A percentile compares a stretch with the other conserved stretches of the same genome.
phyloP scores from a whole-genome alignment of 2,113 vertebrate genomes.

The Australoheros scitulus region DNA sequence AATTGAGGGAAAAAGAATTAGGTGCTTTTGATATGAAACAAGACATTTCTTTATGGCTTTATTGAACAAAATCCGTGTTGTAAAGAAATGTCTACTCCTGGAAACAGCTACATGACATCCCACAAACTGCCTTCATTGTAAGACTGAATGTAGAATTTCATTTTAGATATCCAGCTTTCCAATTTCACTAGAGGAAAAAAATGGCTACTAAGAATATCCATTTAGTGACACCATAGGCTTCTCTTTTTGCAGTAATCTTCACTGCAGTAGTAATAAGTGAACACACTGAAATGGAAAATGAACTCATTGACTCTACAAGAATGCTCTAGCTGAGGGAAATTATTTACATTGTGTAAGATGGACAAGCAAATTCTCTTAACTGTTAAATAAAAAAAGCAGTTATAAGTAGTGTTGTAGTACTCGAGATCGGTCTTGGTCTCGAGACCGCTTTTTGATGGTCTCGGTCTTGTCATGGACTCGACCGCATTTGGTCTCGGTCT shows the following conservation, averaged over 20 bases:
- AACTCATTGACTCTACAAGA: not conserved
- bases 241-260: not conserved
- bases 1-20: not conserved
- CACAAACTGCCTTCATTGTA: not conserved
- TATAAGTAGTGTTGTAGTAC: no score
- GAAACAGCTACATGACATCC: not conserved
- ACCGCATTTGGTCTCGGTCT: no score
- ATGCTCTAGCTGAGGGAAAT: not conserved
- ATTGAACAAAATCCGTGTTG: not conserved
- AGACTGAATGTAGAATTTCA: not conserved
- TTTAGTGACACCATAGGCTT: not conserved
- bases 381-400: not conserved
- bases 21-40: constrained; percentile 3
- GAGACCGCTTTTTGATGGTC: no score
- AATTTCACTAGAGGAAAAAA: not conserved
- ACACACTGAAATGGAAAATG: not conserved
- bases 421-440: no score
- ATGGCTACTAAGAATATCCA: not conserved
- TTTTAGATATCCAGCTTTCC: not conserved
- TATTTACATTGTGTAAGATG: not conserved
- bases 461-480: no score
- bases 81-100: not conserved
- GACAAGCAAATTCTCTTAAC: not conserved
- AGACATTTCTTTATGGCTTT: not conserved
- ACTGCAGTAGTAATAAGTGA: not conserved